These are phyloP conservation scores for Hydraecia micacea DNA, from an alignment of 2,888 invertebrate species.

Conservation along the genomic window DNA sequence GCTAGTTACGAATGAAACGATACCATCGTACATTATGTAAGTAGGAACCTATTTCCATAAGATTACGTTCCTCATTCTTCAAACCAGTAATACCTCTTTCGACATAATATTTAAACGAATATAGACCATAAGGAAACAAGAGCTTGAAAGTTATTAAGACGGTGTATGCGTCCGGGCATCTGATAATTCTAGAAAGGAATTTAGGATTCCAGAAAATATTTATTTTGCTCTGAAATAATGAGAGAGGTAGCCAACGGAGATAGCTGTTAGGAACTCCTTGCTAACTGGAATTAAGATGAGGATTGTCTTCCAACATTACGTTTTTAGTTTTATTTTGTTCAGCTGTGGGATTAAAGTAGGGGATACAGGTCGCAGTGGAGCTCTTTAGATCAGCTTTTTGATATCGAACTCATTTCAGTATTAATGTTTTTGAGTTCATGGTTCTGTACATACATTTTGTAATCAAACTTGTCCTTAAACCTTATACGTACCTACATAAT, in stretches of 20 bases:
- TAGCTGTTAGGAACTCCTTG: slow-evolving; percentile 57
- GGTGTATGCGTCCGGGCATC: slow-evolving; percentile 52
- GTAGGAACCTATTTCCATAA: slow-evolving; percentile 28
- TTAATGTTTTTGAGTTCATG: not conserved
- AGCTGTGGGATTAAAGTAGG: slow-evolving; percentile 36
- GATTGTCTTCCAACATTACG: slow-evolving; percentile 57
- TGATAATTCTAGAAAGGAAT: slow-evolving; percentile 60
- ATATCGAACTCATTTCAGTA: slow-evolving; percentile 14
- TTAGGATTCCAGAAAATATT: slow-evolving; percentile 56
- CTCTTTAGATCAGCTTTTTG: slow-evolving; percentile 30
- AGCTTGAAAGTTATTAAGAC: slow-evolving; percentile 60
- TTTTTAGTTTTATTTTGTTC: slow-evolving; percentile 55
- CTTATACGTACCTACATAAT: not conserved
- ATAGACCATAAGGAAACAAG: slow-evolving; percentile 49
- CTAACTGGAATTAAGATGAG: slow-evolving; percentile 56
- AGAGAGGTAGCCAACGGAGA: slow-evolving; percentile 52
- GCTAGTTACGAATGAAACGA: slow-evolving; percentile 4
- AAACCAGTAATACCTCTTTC: slow-evolving; percentile 46
- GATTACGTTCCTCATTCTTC: slow-evolving; percentile 34
- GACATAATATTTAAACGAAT: slow-evolving; percentile 50
- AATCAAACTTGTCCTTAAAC: not conserved
- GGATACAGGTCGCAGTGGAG: slow-evolving; percentile 31
- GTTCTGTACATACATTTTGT: not conserved
- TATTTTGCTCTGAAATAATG: slow-evolving; percentile 61
- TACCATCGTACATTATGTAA: slow-evolving; percentile 1